These are phyloP conservation scores for Cephus rjabovi DNA, from an alignment of 2,888 invertebrate genomes.

Conservation along the genomic window DNA sequence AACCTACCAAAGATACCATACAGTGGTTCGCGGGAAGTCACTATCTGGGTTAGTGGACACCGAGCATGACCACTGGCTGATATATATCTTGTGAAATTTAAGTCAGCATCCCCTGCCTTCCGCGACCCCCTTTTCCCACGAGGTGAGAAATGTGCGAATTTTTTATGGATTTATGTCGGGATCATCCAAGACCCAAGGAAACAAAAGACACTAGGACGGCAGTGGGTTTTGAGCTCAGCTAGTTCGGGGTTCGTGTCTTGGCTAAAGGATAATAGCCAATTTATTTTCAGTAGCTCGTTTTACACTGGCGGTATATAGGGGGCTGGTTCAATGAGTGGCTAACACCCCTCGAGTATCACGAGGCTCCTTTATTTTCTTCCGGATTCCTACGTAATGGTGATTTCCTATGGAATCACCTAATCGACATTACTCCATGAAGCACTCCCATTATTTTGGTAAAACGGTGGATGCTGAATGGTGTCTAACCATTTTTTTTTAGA, in stretches of 20 bases:
- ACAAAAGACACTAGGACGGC: neutral
- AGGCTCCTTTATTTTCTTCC: neutral
- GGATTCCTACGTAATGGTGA: neutral
- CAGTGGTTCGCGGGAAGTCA: slow-evolving; percentile 41
- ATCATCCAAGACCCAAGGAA: neutral
- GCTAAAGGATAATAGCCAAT: slow-evolving; percentile 25
- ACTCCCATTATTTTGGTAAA: neutral
- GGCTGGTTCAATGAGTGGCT: slow-evolving; percentile 23
- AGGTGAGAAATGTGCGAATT: neutral
- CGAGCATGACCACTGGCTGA: slow-evolving; percentile 42
- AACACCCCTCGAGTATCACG: neutral
- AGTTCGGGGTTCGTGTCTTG: neutral
- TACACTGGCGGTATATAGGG: slow-evolving; percentile 15
- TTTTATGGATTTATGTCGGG: neutral
- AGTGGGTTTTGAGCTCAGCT: neutral
- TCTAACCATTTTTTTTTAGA: neutral
- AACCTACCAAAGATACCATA: slow-evolving; percentile 47
- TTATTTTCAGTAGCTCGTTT: slow-evolving; percentile 25
- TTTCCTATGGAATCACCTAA: neutral
- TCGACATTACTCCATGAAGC: neutral
- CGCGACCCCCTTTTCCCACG: neutral
- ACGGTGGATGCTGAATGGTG: neutral
- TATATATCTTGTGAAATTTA: slow-evolving; percentile 18
- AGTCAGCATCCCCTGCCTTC: slow-evolving; percentile 8
- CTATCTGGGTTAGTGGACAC: slow-evolving; percentile 53